These are phyloP conservation scores for Echinops telfairi DNA, from an alignment of 2,113 vertebrate genomes.

Conservation along the genomic window DNA sequence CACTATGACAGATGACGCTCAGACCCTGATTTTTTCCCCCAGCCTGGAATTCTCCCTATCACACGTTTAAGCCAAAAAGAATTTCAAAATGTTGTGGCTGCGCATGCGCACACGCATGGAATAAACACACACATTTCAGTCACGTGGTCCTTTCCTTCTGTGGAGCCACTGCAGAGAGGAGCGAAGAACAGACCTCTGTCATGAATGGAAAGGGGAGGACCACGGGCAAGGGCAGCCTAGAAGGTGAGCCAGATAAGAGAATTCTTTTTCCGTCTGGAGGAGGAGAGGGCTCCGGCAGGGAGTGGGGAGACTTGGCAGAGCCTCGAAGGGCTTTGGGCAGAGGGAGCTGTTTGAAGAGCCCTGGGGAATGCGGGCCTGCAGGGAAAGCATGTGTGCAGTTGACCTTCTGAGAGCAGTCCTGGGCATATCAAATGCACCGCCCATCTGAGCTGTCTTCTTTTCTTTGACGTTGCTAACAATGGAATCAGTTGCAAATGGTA, in stretches of 20 bases:
- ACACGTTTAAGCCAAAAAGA: conserved; percentile 15
- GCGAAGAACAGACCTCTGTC: background rate
- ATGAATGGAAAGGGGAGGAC: background rate
- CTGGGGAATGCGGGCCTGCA: background rate
- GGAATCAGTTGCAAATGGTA: conserved; percentile 54
- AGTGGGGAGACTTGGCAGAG: background rate
- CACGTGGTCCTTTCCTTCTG: background rate
- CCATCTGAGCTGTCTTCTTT: conserved; percentile 56
- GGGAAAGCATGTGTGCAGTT: background rate
- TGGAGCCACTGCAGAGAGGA: background rate
- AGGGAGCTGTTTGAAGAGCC: background rate
- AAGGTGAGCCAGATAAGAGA: background rate
- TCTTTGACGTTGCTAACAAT: conserved; percentile 70
- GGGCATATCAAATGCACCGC: conserved; percentile 42
- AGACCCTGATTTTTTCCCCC: background rate
- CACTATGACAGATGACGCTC: background rate
- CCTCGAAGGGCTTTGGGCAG: background rate
- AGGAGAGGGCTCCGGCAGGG: background rate
- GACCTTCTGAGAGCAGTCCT: conserved; percentile 59
- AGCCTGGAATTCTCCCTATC: background rate
- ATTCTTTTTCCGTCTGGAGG: background rate
- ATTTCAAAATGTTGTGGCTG: background rate
- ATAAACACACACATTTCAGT: background rate
- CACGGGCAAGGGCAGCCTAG: background rate
- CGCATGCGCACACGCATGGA: background rate